phyloP scores from a whole-genome alignment of 1,140 invertebrate genomes.

The Drosophila cardini region DNA sequence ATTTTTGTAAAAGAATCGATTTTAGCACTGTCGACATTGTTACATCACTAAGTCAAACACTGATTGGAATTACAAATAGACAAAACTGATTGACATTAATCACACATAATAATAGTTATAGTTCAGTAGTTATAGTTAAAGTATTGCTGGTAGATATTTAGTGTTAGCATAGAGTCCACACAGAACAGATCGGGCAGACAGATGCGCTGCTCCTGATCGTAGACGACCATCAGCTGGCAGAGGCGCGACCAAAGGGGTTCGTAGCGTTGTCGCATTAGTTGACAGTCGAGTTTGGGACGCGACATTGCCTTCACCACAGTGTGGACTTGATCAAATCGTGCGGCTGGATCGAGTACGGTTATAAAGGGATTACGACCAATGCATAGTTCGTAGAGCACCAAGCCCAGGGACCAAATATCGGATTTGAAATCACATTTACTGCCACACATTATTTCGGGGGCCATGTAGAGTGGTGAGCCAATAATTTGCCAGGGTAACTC shows the following conservation, averaged over 20 bases:
- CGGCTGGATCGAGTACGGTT: conserved; percentile 34
- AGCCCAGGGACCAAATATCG: conserved; percentile 93
- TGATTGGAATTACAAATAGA: no score
- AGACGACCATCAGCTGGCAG: conserved; percentile 72
- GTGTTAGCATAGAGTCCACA: conserved; percentile 56
- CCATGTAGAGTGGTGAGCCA: conserved; percentile 92
- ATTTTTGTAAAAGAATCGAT: no score
- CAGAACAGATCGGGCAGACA: conserved; percentile 61
- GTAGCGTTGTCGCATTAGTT: conserved; percentile 53
- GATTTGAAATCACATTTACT: conserved; percentile 89
- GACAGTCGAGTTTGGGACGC: conserved; percentile 56
- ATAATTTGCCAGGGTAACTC: conserved; percentile 33
- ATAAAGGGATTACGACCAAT: conserved; percentile 89
- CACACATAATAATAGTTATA: background rate
- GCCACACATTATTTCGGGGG: conserved; percentile 91
- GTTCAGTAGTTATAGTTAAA: conserved; percentile 72
- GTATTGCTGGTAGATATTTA: conserved; percentile 63
- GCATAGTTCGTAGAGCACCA: conserved; percentile 90
- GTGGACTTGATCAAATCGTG: conserved; percentile 46
- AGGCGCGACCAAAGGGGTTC: conserved; percentile 58
- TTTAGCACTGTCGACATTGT: no score
- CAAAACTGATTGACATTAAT: background rate
- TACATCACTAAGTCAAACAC: background rate
- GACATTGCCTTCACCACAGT: conserved; percentile 52
- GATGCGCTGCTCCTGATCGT: conserved; percentile 61